Evolutionary conservation across 92 coral and sea anemone genomes (phyloP), one percentile per base, ranked within the genome.

Genomic region (Meandrina meandrites): DNA sequence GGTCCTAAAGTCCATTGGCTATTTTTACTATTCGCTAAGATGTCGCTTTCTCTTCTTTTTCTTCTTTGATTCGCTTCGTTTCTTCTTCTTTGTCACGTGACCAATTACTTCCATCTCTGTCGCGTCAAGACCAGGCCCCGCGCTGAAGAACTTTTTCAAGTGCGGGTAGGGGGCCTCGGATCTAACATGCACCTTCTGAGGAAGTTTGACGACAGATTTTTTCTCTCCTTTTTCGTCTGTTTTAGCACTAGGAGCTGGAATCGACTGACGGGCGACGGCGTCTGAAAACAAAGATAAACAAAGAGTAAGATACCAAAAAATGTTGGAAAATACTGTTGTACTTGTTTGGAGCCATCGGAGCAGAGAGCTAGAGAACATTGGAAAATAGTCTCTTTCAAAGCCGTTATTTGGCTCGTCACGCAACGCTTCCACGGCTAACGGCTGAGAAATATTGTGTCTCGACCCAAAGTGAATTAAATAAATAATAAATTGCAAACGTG

Each of bases 101-200:
- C 98, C 96, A 31, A 95, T 88, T 8, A 95, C 91, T 85, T 95
- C 98, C 92, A 95, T 75, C 74, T 95, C 96, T 64, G 93, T 93
- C 66, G 91, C 94, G 32, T 91, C 94, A 48, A 86, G 81, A 75
- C 98, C 98, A 70, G 95, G 94, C 76, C 87, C 96, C 1, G 94
- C 81, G 64, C 80, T 79, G 87, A 90, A 94, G 51, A 87, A 90
- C 30, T 88, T 87, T 74, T 87, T 94, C 60, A 82, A 51, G 88
- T 91, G 98, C 1, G 88, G 88, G 67, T 85, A 85, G 24, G 88
- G 88, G 36, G 56, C 66, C 76, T 85, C 76, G 82, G 88, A 85
- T 27, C 88, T 79, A 85, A 85, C n/a, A 51, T 85, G 88, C 32
- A 85, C 81, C 28, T 85, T 85, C 30, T 45, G 48, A 17, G 88